phyloP scores from a whole-genome alignment of 1,140 invertebrate species.

The Maconellicoccus hirsutus region DNA sequence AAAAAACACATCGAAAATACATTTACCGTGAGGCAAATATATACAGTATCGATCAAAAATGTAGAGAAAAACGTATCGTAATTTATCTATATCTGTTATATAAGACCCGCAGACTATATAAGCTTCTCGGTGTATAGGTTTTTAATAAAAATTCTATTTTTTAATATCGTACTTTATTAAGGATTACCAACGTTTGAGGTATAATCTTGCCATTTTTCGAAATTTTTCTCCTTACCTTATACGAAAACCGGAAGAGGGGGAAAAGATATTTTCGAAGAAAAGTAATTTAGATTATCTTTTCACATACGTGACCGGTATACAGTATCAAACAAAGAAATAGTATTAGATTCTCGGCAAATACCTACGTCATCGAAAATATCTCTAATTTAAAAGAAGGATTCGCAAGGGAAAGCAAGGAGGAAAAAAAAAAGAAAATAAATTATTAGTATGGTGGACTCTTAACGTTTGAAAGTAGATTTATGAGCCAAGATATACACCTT shows the following conservation, averaged over 20 bases:
- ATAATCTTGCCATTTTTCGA: conserved; percentile 9
- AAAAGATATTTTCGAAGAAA: conserved; percentile 11
- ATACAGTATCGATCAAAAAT: too few species aligned
- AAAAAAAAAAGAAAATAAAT: conserved; percentile 11
- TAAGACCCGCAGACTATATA: not conserved
- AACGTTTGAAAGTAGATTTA: conserved; percentile 16
- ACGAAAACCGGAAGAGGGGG: not conserved
- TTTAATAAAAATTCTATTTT: not conserved
- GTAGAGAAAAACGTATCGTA: too few species aligned
- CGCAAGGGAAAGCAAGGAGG: not conserved
- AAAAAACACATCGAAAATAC: too few species aligned
- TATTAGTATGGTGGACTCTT: conserved; percentile 12
- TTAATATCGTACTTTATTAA: conserved; percentile 6
- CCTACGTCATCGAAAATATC: conserved; percentile 21
- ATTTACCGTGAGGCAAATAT: too few species aligned
- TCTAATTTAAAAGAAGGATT: conserved; percentile 16
- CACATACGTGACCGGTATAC: conserved; percentile 16
- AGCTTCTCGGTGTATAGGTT: not conserved
- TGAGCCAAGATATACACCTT: conserved; percentile 13
- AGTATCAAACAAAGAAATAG: conserved; percentile 13
- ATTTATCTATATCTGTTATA: not conserved
- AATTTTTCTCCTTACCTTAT: not conserved
- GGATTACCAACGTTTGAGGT: conserved; percentile 1
- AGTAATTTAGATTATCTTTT: conserved; percentile 23
- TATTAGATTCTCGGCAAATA: conserved; percentile 19